A percentile compares a stretch with the other conserved stretches of the same genome.
These are phyloP conservation scores for Schizothorax lantsangensis DNA, from an alignment of 2,797 vertebrate species.

Conservation along the genomic window DNA sequence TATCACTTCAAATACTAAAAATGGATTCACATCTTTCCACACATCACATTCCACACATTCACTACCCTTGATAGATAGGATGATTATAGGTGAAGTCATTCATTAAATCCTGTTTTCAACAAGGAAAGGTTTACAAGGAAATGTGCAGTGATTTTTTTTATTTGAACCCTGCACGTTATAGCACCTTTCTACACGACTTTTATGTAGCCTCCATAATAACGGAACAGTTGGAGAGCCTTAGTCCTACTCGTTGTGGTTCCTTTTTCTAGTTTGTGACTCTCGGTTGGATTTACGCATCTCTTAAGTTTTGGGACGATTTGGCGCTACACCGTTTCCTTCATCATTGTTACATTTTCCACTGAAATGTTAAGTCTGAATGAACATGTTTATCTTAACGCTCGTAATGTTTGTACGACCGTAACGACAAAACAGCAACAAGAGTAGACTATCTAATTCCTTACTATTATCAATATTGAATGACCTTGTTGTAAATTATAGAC, in stretches of 20 bases:
- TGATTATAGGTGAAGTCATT: not conserved
- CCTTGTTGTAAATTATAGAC: not conserved
- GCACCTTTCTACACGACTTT: not conserved
- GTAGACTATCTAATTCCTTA: not conserved
- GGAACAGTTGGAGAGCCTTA: not conserved
- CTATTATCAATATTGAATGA: not conserved
- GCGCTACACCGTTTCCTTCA: not conserved
- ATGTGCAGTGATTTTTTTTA: rapidly evolving
- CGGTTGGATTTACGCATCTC: not conserved
- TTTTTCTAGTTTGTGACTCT: not conserved
- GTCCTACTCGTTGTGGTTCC: not conserved
- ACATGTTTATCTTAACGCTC: not conserved
- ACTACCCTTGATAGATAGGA: not conserved
- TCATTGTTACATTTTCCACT: not conserved
- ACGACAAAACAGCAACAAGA: not conserved
- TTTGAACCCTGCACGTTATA: not conserved
- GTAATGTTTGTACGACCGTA: too few relatives aligned
- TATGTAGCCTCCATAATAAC: not conserved
- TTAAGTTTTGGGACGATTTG: not conserved
- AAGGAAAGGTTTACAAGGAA: not conserved
- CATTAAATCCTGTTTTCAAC: not conserved
- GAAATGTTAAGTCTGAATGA: not conserved
- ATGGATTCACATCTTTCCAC: not conserved
- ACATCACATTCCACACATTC: not conserved
- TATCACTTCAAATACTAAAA: not conserved